These are phyloP conservation scores for Oscheius sp. DNA, from an alignment of 2,888 invertebrate species.

Conservation along the genomic window DNA sequence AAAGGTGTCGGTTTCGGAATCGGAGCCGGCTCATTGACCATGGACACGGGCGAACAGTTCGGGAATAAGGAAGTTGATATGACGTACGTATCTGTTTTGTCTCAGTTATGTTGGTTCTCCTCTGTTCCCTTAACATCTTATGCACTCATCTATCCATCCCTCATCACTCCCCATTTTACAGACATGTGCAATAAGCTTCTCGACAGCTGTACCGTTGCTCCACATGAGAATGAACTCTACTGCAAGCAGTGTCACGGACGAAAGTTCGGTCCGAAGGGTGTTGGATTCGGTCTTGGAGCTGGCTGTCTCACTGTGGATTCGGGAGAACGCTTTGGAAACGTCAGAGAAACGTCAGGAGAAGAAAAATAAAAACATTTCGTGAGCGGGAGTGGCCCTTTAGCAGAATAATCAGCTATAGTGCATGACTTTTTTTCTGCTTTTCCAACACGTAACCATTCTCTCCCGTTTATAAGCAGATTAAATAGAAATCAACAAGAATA, in stretches of 20 bases:
- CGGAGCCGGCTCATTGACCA: conserved; percentile 94
- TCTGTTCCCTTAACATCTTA: neutral
- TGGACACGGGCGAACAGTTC: conserved; percentile 92
- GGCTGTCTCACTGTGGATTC: conserved; percentile 95
- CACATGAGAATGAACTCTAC: conserved; percentile 90
- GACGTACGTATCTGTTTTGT: conserved; percentile 61
- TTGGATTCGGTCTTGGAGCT: conserved; percentile 97
- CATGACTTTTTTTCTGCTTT: neutral
- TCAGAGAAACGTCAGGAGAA: conserved; percentile 23
- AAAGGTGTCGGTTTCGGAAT: conserved; percentile 94
- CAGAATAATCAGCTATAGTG: conserved; percentile 74
- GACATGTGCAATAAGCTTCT: conserved; percentile 90
- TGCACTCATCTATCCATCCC: neutral
- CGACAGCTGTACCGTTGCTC: conserved; percentile 93
- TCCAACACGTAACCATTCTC: neutral
- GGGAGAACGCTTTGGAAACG: conserved; percentile 83
- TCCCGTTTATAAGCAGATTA: neutral
- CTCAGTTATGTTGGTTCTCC: neutral
- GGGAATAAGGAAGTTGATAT: conserved; percentile 73
- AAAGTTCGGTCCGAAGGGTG: conserved; percentile 94
- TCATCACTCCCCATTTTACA: conserved; percentile 38
- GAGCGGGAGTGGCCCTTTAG: conserved; percentile 14
- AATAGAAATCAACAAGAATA: neutral
- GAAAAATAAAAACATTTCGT: neutral
- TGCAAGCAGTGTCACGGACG: conserved; percentile 95